These are phyloP conservation scores for Cantharis lateralis DNA, from an alignment of 2,888 invertebrate genomes.

Conservation along the genomic window DNA sequence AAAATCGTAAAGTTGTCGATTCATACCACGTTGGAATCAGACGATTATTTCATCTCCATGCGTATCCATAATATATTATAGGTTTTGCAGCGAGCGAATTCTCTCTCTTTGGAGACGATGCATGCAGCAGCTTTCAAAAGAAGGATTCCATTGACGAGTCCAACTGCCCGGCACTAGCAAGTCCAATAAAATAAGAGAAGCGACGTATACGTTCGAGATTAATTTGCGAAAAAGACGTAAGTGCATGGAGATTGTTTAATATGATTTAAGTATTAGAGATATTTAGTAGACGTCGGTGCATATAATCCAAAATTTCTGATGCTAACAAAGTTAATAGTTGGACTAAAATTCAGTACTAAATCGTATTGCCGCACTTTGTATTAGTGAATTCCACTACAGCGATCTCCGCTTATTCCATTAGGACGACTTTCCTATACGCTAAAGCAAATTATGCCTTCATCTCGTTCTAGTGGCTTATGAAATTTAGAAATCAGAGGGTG, in stretches of 20 bases:
- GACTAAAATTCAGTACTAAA: constrained; percentile 51
- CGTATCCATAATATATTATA: background rate
- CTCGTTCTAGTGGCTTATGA: constrained; percentile 25
- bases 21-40: constrained; percentile 16
- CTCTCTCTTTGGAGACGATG: background rate
- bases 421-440: constrained; percentile 50
- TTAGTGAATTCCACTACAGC: constrained; percentile 33
- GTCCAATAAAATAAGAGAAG: background rate
- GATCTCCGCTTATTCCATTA: constrained; percentile 50
- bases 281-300: background rate
- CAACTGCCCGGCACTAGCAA: background rate
- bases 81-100: background rate
- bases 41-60: background rate
- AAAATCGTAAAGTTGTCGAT: constrained; percentile 30
- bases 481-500: constrained; percentile 15
- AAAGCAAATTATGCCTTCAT: constrained; percentile 49
- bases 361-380: constrained; percentile 44
- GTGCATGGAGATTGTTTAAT: background rate
- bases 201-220: background rate
- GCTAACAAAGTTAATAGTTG: constrained; percentile 52
- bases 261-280: constrained; percentile 1
- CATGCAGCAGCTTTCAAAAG: background rate
- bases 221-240: background rate
- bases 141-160: background rate
- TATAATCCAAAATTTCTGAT: constrained; percentile 30